Evolutionary conservation across 53 echinoderm and acorn worm species (phyloP), one percentile per base, ranked within the genome.

Genomic region (Zoroaster sp.): DNA sequence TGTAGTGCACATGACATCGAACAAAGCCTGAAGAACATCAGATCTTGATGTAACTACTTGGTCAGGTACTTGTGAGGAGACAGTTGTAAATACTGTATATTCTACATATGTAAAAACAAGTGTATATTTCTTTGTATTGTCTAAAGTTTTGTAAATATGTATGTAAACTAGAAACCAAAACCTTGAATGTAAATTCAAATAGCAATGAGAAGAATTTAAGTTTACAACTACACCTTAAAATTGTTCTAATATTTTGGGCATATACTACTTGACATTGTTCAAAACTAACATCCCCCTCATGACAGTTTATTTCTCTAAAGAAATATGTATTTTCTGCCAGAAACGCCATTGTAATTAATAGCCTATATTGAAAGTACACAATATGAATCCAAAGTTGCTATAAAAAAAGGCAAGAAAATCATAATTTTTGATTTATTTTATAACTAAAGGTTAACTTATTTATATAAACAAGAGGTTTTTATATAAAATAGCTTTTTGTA

Each of bases 41-140:
- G 74, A 66, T 66, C 6, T 11, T 5, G 35, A 42, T 25, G 43
- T 51, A 15, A 13, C 21, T 0, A 35, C 37, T 3, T n/a, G 1
- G 4, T 25, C 32, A 76, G 31, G 13, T 30, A 75, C 9, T n/a
- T 17, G 4, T 46, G 76, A 76, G 2, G 25, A 4, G 6, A 32
- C 0, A 46, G 41, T 70, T 85, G 85, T 85, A 85, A 45, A 85
- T 85, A 71, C 7, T 85, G 72, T 71, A 85, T n/a, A 85, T 40
- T 39, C 39, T 81, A 66, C 33, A 65, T 15, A 25, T 80, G 59
- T 80, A 39, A 13, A 67, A 30, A 54, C 37, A 44, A 69, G 85
- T 85, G 69, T 53, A 85, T 85, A 32, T 85, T 32, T 54, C 46
- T 85, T 85, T 85, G 85, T 85, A 52, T 85, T 52, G 63, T 59